Percentiles rank a stretch among this genome's conserved stretches.
These are phyloP conservation scores for Galerucella calmariensis DNA, from an alignment of 2,888 invertebrate genomes.

Conservation along the genomic window DNA sequence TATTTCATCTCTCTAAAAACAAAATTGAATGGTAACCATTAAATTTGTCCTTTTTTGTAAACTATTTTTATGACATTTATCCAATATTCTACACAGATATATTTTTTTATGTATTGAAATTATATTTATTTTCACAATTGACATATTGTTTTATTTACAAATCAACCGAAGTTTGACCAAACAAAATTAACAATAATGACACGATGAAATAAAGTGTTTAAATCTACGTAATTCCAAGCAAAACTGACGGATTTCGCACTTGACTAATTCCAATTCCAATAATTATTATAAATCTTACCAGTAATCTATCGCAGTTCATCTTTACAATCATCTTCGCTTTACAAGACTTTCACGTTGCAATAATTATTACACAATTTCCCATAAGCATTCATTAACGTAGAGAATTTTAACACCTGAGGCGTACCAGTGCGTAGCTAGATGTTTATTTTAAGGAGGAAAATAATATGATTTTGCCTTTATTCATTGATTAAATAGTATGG, in stretches of 20 bases:
- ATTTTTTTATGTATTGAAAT: too few relatives aligned
- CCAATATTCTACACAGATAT: too few relatives aligned
- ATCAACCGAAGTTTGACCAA: too few relatives aligned
- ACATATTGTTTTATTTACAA: too few relatives aligned
- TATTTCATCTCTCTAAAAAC: too few relatives aligned
- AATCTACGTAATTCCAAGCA: neutral
- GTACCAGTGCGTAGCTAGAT: constrained; percentile 8
- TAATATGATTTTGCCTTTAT: neutral
- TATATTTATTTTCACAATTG: too few relatives aligned
- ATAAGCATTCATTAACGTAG: constrained; percentile 42
- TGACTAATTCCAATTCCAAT: neutral
- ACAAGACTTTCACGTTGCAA: constrained; percentile 41
- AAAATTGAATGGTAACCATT: too few relatives aligned
- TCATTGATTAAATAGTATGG: too few relatives aligned
- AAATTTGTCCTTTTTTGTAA: too few relatives aligned
- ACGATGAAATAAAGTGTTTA: too few relatives aligned
- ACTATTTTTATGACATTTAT: too few relatives aligned
- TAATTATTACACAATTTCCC: constrained; percentile 43
- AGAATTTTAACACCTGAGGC: constrained; percentile 35
- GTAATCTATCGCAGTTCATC: constrained; percentile 1
- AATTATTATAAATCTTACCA: constrained; percentile 4
- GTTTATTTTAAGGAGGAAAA: neutral
- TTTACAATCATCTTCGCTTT: constrained; percentile 29
- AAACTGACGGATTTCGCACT: neutral
- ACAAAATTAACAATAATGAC: too few relatives aligned